Conservation (phyloP, 2,797 vertebrate genomes). For the Podarcis siculus region DNA sequence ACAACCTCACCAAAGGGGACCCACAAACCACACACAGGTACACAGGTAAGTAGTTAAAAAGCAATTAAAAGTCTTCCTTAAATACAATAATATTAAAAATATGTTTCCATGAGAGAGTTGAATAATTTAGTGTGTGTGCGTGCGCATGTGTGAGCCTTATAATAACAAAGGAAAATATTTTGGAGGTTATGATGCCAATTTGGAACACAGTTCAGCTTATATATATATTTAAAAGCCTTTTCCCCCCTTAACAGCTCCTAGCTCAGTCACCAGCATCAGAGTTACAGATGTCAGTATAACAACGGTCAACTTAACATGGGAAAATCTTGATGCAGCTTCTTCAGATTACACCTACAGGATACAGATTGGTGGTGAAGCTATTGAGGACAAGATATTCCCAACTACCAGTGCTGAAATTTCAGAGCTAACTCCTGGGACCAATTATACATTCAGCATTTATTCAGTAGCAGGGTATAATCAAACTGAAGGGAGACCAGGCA, state of each 20-base stretch:
- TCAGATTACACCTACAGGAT: conserved; percentile 31
- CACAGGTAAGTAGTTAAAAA: background rate
- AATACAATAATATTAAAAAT: background rate
- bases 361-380: rapidly evolving
- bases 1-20: background rate
- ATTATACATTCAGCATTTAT: conserved; percentile 58
- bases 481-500: conserved; percentile 30
- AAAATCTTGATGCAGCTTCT: conserved; percentile 31
- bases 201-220: background rate
- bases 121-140: background rate
- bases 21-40: background rate
- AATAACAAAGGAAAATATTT: background rate
- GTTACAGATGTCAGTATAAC: conserved; percentile 23
- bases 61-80: background rate
- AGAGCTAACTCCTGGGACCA: conserved; percentile 39
- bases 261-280: conserved; percentile 41
- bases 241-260: conserved; percentile 50
- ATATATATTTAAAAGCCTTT: background rate
- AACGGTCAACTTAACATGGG: conserved; percentile 58
- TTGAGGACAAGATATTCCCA: rapidly evolving
- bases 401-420: background rate
- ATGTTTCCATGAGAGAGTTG: background rate
- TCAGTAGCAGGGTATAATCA: conserved; percentile 36
- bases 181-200: background rate
- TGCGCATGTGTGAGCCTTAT: background rate